phyloP scores from a whole-genome alignment of 2,113 vertebrate species.

The Loxodonta africana region DNA sequence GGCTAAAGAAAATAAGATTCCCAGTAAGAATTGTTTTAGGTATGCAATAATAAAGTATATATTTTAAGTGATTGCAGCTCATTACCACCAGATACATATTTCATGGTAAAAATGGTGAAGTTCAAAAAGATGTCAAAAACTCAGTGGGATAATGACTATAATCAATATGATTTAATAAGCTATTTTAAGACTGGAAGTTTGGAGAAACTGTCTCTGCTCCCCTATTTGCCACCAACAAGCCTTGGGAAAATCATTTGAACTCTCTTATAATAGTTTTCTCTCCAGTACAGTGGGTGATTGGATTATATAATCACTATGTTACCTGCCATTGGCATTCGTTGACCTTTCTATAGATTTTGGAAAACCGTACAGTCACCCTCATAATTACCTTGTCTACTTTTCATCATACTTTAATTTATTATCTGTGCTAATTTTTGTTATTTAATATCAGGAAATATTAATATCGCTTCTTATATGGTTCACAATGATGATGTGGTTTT shows the following conservation, averaged over 20 bases:
- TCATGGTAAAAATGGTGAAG: neutral
- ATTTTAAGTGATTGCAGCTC: neutral
- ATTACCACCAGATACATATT: conserved; percentile 16
- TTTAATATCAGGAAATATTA: conserved; percentile 34
- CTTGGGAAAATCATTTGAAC: neutral
- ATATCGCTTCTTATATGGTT: conserved; percentile 31
- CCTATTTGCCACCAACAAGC: neutral
- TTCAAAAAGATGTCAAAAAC: conserved; percentile 19
- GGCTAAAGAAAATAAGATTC: conserved; percentile 2
- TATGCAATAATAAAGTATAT: neutral
- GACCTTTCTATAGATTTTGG: neutral
- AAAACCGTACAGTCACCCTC: neutral
- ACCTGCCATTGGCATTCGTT: neutral
- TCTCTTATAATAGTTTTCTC: neutral
- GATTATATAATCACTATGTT: neutral
- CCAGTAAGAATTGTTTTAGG: neutral
- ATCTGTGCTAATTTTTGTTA: conserved; percentile 21
- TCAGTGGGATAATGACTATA: neutral
- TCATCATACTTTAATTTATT: conserved; percentile 44
- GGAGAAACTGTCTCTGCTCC: neutral
- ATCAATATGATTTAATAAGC: conserved; percentile 11
- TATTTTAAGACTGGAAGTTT: neutral
- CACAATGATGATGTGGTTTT: conserved; percentile 7
- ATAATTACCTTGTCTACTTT: conserved; percentile 46
- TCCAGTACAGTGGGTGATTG: neutral